A percentile compares a stretch with the other conserved stretches of the same genome.
Conservation (phyloP, 2,888 invertebrate species). For the Temnothorax unifasciatus region DNA sequence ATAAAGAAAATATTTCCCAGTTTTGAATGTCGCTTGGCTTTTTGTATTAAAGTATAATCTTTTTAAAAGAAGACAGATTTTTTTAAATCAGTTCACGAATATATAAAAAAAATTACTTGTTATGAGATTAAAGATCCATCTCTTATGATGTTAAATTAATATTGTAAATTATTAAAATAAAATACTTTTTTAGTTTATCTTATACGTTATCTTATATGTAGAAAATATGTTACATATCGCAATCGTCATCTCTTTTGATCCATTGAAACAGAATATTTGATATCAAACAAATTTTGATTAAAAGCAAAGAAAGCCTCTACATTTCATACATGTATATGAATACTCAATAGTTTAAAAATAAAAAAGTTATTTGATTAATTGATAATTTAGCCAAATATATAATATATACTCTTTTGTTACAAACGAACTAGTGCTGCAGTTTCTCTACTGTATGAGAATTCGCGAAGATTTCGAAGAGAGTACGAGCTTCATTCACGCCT, state of each 20-base stretch:
- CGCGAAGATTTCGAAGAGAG: background rate
- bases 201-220: too few relatives aligned
- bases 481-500: background rate
- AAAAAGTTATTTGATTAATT: background rate
- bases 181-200: background rate
- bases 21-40: background rate
- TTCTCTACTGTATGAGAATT: background rate
- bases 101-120: background rate
- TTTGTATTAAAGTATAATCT: slow-evolving; percentile 3
- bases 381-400: background rate
- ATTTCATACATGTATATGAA: background rate
- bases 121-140: background rate
- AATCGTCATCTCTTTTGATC: background rate
- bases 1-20: background rate
- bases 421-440: background rate
- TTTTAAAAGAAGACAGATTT: background rate
- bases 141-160: background rate
- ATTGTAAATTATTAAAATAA: background rate
- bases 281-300: background rate
- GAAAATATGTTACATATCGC: background rate
- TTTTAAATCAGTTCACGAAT: background rate
- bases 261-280: background rate
- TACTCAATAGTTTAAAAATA: background rate
- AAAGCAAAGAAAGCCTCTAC: background rate
- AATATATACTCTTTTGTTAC: background rate